Base-by-base conservation (phyloP, 2,797 vertebrate genomes). In the Champsocephalus gunnari region DNA sequence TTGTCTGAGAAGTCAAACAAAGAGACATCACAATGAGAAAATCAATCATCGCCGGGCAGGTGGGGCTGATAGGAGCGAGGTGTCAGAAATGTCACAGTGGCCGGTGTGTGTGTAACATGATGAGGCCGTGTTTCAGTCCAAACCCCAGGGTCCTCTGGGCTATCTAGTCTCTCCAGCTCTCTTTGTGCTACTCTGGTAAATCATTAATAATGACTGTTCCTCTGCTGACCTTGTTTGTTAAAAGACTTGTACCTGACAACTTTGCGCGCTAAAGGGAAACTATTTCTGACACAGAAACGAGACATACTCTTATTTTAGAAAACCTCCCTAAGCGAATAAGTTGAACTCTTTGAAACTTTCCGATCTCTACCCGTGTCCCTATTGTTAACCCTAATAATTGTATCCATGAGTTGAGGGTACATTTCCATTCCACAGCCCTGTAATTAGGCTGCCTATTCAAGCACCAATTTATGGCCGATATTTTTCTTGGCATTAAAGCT, bases 221-320 rank as follows among this genome's bases (percentile, higher is more conserved):
- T 92, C 86, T 58, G 75, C 87, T 92, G 90, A 94, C 92, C 93
- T 91, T 93, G 91, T 90, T 92, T 92, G 92, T 93, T 93, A 92
- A 94, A 91, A 92, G 91, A 90, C 92, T 93, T 92, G 93, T 94
- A 92, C 91, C 92, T 93, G 91, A 93, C 92, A 91, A 88, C 85
- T 89, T 75, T 84, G 79, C 68, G 66, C 86, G 75, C 58, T 10
- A 82, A 88, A 82, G 80, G 75, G 75, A 87, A 87, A 83, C 56
- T 69, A 66, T 81, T 86, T 70, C 76, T 70, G 65, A 86, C 78
- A 76, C 67, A 63, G 77, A 70, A 38, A 43, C 34, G 51, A 28
- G 43, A 73, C 59, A 70, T 14, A 14, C 76, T 82, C 53, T 12
- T 38, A 28, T 87, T 81, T 81, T 64, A 62, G 69, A 78, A 63